Evolutionary conservation across 2,113 vertebrate species (phyloP), one percentile per base, ranked within the genome.

Genomic region (Oceanodroma tethys): DNA sequence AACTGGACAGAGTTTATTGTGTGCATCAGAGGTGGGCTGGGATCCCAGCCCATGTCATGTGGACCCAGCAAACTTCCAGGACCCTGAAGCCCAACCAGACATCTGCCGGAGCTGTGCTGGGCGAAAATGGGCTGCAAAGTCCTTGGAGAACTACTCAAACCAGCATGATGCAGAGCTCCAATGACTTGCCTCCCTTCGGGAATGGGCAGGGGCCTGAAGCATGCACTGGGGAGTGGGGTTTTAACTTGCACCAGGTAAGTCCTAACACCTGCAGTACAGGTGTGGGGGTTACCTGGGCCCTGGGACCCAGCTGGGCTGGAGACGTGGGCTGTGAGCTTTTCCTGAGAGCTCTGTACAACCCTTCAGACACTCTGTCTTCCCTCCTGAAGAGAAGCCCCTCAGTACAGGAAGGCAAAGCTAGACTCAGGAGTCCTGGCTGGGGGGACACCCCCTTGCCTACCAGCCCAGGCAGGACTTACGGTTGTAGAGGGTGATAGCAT

Each of bases 401-500:
- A 0, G 8, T 63, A 13, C 27, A 76, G 42, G 21, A 90, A 27
- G 32, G 47, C 36, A 68, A n/a, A 71, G 32, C n/a, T 43, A 27
- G 25, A 19, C 26, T 45, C 29, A 14, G 42, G 26, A 47, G 70
- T 17, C 38, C 47, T 52, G 29, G 36, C 26, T 27, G 42, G 32
- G 34, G 50, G 30, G 21, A 43, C 7, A 8, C 7, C 30, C 42
- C 42, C 34, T 25, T 58, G 17, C 27, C 52, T 7, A 45, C 10
- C 26, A 70, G 48, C 60, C n/a, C 36, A 36, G 65, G 76, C 81
- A 94, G 66, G 21, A 96, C 98, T 98, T 95, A 99, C 98, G 97
- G 97, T 99, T 99, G 92, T 99, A 99, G 62, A 99, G 97, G 12
- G 98, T 98, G 97, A 99, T 91, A 23, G 99, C 90, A 8, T 99